Evolutionary conservation across 2,888 invertebrate species (phyloP), one percentile per base, ranked within the genome.

Genomic region (Limnephilus marmoratus): DNA sequence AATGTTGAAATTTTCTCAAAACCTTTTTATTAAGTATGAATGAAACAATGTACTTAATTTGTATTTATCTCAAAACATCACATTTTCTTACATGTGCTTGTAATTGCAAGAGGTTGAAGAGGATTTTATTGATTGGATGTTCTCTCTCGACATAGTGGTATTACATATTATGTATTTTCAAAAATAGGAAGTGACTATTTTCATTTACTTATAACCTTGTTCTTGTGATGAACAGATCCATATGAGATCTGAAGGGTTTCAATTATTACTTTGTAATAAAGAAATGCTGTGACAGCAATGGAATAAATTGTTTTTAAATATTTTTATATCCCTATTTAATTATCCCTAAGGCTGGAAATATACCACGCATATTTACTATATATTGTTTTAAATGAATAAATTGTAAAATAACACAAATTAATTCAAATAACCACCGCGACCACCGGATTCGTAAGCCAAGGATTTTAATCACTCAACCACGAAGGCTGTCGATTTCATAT

Each of bases 201-300:
- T 89, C 29, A 82, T 91, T 91, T 89, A 83, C 82, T 91, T 91
- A 83, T 89, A 91, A 82, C 89, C 68, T 87, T 92, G 68, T 90
- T 85, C 85, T 90, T 92, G 90, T 90, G 81, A 92, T 90, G 86
- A 68, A 87, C 86, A 90, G 86, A 90, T 92, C 87, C 82, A 80
- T 86, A 90, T 87, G 87, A 91, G 45, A 88, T 92, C 88, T 90
- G 91, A 91, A 68, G 37, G 89, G 85, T 93, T 93, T 92, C 90
- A 92, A 37, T 95, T 95, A 95, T 96, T 95, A 95, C 95, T 96
- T 96, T 96, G 96, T 96, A 95, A 92, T 92, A 95, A 95, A 95
- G 95, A 94, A 95, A 95, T 95, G 96, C 96, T 96, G 96, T 95
- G 94, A 96, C 95, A 96, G 96, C 96, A 96, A 96, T 96, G 96